Evolutionary conservation across 1,140 invertebrate species (phyloP).

Genomic region (Drosophila ambigua): DNA sequence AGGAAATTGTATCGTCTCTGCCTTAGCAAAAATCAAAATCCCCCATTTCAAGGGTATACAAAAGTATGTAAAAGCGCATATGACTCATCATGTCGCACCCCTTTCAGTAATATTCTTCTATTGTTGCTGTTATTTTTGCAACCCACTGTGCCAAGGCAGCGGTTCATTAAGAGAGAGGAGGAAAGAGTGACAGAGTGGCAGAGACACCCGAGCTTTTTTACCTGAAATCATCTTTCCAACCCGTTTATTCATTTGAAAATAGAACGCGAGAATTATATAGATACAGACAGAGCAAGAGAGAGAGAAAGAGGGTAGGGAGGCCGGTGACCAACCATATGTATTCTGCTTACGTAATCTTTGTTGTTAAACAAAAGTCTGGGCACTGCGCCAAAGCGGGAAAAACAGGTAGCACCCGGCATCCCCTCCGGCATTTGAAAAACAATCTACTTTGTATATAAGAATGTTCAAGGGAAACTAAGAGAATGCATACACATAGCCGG

Average conservation of each 20-base stretch:
- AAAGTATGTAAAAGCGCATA: neutral
- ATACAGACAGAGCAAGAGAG: conserved; percentile 9
- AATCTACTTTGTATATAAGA: neutral
- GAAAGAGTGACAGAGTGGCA: neutral
- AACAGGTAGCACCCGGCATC: conserved; percentile 47
- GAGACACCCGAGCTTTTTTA: conserved; percentile 12
- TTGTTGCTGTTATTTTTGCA: conserved; percentile 10
- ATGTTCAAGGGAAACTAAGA: no score
- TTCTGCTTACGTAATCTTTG: conserved; percentile 71
- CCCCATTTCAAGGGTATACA: neutral
- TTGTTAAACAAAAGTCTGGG: conserved; percentile 72
- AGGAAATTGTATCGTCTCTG: no score
- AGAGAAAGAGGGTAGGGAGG: conserved; percentile 23
- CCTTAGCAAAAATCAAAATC: no score
- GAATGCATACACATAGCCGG: conserved; percentile 31
- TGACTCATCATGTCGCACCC: conserved; percentile 32
- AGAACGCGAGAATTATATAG: no score
- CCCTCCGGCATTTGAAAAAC: conserved; percentile 42
- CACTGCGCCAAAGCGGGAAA: conserved; percentile 52
- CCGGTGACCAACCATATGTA: neutral
- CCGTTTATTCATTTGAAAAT: conserved; percentile 19
- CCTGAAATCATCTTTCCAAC: conserved; percentile 16
- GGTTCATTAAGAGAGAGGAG: no score
- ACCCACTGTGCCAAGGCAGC: neutral
- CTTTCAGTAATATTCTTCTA: neutral